Evolutionary conservation across 2,888 invertebrate species (phyloP), one percentile per base, ranked within the genome.

Genomic region (Theodoxus fluviatilis): DNA sequence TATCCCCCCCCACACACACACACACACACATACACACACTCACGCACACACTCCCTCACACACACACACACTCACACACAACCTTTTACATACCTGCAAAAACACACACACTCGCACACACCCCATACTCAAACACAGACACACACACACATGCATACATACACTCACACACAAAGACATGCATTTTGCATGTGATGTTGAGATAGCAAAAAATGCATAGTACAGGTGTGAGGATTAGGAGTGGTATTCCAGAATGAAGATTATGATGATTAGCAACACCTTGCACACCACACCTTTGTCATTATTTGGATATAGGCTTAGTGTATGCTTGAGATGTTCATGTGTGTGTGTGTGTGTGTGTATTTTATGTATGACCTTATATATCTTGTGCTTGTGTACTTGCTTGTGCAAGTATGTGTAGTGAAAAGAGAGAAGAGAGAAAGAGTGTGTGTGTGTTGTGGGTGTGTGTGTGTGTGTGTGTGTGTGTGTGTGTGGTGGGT

Each of bases 291-390:
- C n/a, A 43, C 18, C 9, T 7, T 43, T 43, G 43, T 43, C 43
- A 43, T 43, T 43, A 7, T 43, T 7, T 7, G 7, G 7, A 43
- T 43, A 43, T 7, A 43, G 9, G 43, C 43, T 12, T 18, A 15
- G 43, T 18, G 18, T 7, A 7, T 12, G 43, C 43, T 12, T 7
- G 9, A 43, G 52, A 18, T n/a, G 61, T 61, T 7, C 18, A 33
- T 59, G 59, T 59, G 31, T 28, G 59, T 59, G 59, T 59, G 59
- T 59, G 59, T 59, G 15, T 35, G 37, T 35, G 33, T 61, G 35
- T 61, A 22, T 22, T n/a, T n/a, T n/a, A n/a, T n/a, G n/a, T n/a
- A n/a, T n/a, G n/a, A n/a, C n/a, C n/a, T n/a, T n/a, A n/a, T n/a
- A n/a, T n/a, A n/a, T n/a, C n/a, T n/a, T n/a, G n/a, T n/a, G n/a